These are phyloP conservation scores for Plectropomus leopardus DNA, from an alignment of 2,113 vertebrate genomes.

Conservation along the genomic window DNA sequence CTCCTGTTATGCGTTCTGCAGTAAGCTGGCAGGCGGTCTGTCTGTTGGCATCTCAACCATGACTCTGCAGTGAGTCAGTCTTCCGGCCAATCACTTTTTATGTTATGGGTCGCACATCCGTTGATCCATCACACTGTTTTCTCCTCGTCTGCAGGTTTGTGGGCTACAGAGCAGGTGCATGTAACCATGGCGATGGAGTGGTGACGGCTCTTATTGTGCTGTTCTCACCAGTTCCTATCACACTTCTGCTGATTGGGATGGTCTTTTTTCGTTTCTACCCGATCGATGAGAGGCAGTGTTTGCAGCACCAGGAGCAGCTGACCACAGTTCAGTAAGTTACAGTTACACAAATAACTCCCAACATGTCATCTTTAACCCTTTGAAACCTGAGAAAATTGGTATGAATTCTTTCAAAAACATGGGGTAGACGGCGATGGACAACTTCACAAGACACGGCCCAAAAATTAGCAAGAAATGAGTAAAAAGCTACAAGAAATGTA, in stretches of 20 bases:
- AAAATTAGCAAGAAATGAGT: too few species aligned
- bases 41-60: conserved; percentile 84
- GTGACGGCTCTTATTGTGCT: conserved; percentile 79
- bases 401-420: too few species aligned
- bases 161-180: conserved; percentile 82
- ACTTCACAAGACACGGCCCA: too few species aligned
- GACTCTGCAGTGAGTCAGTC: conserved; percentile 84
- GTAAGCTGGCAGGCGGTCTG: conserved; percentile 86
- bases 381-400: too few species aligned
- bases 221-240: conserved; percentile 80
- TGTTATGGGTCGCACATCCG: neutral
- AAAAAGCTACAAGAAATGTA: too few species aligned
- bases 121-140: neutral
- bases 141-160: conserved; percentile 76
- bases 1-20: conserved; percentile 87
- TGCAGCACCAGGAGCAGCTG: conserved; percentile 60
- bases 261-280: conserved; percentile 82
- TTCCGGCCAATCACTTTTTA: neutral
- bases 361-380: neutral
- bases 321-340: conserved; percentile 63
- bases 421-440: too few species aligned
- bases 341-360: neutral
- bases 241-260: conserved; percentile 82
- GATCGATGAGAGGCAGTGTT: conserved; percentile 73
- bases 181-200: conserved; percentile 72